These are phyloP conservation scores for Australoheros facetus DNA, from an alignment of 2,797 vertebrate species.

Conservation along the genomic window DNA sequence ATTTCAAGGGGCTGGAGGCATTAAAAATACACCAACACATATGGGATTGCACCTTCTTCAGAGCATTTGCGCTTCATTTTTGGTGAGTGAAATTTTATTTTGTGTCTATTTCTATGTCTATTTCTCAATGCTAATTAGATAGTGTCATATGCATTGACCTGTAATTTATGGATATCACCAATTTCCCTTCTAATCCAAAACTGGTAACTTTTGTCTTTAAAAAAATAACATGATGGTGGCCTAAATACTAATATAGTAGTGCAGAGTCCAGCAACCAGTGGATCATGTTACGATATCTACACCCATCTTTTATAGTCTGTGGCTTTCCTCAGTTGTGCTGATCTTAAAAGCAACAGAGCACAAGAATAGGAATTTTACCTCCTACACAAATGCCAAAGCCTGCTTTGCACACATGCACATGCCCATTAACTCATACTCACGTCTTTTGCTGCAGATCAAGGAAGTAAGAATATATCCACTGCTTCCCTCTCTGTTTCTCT, in stretches of 20 bases:
- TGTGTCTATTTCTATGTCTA: not conserved
- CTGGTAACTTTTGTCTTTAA: not conserved
- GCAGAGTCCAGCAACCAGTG: too few relatives aligned
- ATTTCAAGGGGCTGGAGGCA: not conserved
- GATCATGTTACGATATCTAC: not conserved
- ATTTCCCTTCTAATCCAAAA: not conserved
- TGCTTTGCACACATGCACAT: not conserved
- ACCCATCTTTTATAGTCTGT: not conserved
- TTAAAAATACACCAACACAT: not conserved
- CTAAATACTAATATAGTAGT: too few relatives aligned
- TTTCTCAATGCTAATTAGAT: not conserved
- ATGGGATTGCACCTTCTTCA: not conserved
- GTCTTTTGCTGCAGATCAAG: constrained; percentile 18
- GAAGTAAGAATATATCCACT: constrained; percentile 1
- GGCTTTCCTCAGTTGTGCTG: not conserved
- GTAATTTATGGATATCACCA: not conserved
- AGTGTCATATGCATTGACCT: not conserved
- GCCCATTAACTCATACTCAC: not conserved
- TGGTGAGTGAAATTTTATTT: not conserved
- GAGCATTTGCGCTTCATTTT: not conserved
- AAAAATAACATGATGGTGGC: not conserved
- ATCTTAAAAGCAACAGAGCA: not conserved
- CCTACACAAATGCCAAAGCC: constrained; percentile 20
- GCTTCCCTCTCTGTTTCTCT: not conserved
- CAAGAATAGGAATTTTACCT: constrained; percentile 12